Evolutionary conservation across 2,888 invertebrate genomes (phyloP).

Genomic region (Andrena fulva): DNA sequence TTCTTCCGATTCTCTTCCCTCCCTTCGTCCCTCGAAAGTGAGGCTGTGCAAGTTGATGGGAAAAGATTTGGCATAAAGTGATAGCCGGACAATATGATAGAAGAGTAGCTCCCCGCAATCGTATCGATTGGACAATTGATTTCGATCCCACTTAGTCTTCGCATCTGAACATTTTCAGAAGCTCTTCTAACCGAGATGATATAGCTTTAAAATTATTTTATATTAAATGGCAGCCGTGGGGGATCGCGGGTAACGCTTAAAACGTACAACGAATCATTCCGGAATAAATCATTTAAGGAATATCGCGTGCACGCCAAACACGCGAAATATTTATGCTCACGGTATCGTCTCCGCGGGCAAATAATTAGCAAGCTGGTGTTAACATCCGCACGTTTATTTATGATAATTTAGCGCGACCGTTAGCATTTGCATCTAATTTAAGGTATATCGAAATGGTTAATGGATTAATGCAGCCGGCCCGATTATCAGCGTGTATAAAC

Average conservation of each 20-base stretch:
- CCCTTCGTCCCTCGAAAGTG: slow-evolving; percentile 18
- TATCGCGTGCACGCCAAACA: not conserved
- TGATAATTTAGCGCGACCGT: slow-evolving; percentile 39
- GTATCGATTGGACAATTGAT: too few species aligned
- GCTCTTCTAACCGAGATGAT: too few species aligned
- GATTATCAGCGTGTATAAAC: slow-evolving; percentile 35
- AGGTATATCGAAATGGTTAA: slow-evolving; percentile 33
- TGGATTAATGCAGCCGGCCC: slow-evolving; percentile 47
- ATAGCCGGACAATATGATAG: not conserved
- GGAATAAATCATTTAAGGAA: not conserved
- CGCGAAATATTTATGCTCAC: slow-evolving; percentile 16
- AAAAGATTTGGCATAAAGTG: not conserved
- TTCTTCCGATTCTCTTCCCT: slow-evolving; percentile 18
- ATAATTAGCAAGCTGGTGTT: slow-evolving; percentile 36
- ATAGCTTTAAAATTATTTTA: too few species aligned
- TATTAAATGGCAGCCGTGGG: not conserved
- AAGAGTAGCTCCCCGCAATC: too few species aligned
- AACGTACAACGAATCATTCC: not conserved
- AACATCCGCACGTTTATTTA: slow-evolving; percentile 49
- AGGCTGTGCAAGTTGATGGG: not conserved
- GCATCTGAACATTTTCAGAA: too few species aligned
- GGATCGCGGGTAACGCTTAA: not conserved
- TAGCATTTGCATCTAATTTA: slow-evolving; percentile 42
- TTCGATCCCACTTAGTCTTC: too few species aligned
- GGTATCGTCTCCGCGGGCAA: slow-evolving; percentile 11